phyloP scores from a whole-genome alignment of 1,140 invertebrate species.

The Aphaenogaster floridana region DNA sequence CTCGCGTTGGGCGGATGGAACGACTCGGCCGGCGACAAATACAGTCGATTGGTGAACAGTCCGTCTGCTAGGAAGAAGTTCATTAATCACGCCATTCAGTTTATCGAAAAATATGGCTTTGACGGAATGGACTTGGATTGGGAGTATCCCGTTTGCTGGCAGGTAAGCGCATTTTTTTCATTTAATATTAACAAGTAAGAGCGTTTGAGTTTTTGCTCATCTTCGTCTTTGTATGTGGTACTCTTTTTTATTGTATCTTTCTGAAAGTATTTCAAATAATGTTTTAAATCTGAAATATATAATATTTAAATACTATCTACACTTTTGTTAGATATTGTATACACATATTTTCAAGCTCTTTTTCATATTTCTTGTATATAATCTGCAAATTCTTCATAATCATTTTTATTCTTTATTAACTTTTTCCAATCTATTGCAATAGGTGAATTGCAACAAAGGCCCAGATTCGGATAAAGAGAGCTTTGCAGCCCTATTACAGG shows the following conservation, averaged over 20 bases:
- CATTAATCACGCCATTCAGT: constrained; percentile 91
- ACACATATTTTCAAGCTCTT: not conserved
- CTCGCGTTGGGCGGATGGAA: constrained; percentile 96
- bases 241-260: not conserved
- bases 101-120: constrained; percentile 94
- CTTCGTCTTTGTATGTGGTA: not conserved
- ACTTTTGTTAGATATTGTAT: too few relatives aligned
- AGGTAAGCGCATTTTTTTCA: constrained; percentile 86
- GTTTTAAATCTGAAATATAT: not conserved
- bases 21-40: constrained; percentile 95
- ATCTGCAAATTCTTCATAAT: constrained; percentile 12
- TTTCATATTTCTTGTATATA: not conserved
- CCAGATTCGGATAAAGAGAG: constrained; percentile 93
- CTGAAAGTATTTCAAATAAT: not conserved
- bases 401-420: not conserved
- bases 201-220: not conserved
- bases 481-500: constrained; percentile 91
- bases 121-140: constrained; percentile 96
- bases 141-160: constrained; percentile 97
- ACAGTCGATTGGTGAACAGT: constrained; percentile 93
- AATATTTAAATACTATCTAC: not conserved
- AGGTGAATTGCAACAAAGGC: constrained; percentile 93
- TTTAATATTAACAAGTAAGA: not conserved
- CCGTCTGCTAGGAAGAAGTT: constrained; percentile 91
- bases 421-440: not conserved